Percentiles rank a stretch among this genome's conserved stretches.
Evolutionary conservation across 2,113 vertebrate species (phyloP).

Genomic region (Cnemophilus loriae): DNA sequence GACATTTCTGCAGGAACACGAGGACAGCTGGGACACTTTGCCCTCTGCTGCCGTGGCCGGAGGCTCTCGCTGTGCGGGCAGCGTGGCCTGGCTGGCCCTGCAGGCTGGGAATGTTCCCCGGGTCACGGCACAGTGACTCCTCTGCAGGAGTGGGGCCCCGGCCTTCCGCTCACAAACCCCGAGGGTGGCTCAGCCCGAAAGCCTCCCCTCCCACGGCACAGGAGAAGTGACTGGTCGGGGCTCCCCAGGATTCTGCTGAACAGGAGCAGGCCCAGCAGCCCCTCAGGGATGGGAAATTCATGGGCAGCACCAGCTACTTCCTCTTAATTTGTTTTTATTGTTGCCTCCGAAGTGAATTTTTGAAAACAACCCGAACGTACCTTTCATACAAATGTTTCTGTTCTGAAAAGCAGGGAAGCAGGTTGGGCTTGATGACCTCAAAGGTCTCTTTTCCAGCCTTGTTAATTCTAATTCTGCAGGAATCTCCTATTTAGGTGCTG

Average conservation of each 20-base stretch:
- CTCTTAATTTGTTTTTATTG: accelerated
- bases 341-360: accelerated
- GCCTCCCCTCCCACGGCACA: slow-evolving; percentile 27
- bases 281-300: not conserved
- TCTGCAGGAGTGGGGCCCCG: not conserved
- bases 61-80: not conserved
- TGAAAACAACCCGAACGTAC: accelerated
- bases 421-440: not conserved
- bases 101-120: not conserved
- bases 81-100: not conserved
- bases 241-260: slow-evolving; percentile 18
- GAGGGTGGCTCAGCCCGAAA: slow-evolving; percentile 3
- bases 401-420: not conserved
- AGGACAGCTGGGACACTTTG: not conserved
- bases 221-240: not conserved
- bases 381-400: not conserved
- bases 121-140: not conserved
- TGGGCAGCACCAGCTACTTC: not conserved
- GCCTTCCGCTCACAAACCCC: not conserved
- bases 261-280: not conserved
- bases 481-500: not conserved
- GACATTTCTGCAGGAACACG: not conserved
- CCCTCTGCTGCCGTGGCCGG: not conserved
- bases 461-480: not conserved
- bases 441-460: not conserved